A percentile compares a stretch with the other conserved stretches of the same genome.
Conservation (phyloP, 2,113 vertebrate genomes). For the Odocoileus virginianus region DNA sequence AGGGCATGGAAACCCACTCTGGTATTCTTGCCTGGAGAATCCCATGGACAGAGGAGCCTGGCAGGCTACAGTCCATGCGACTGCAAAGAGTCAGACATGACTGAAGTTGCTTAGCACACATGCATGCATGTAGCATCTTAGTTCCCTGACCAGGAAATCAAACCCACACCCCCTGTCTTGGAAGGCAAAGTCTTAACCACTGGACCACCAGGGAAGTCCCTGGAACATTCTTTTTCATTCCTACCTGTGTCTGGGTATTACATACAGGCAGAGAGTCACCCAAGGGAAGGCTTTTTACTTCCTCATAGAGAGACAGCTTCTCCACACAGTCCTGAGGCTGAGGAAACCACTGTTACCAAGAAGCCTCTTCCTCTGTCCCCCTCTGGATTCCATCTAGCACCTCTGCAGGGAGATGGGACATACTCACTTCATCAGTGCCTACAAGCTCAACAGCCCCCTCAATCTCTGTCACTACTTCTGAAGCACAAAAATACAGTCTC, state of each 20-base stretch:
- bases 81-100: background rate
- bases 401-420: no score
- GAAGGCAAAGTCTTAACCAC: background rate
- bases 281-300: background rate
- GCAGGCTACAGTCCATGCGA: background rate
- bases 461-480: background rate
- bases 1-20: background rate
- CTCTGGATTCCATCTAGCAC: background rate
- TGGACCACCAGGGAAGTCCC: background rate
- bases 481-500: background rate
- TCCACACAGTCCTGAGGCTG: background rate
- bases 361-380: background rate
- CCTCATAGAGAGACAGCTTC: background rate
- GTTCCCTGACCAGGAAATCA: background rate
- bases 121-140: background rate
- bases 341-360: background rate
- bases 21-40: background rate
- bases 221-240: background rate
- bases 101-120: background rate
- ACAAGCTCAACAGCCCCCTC: background rate
- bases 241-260: background rate
- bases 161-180: background rate
- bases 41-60: background rate
- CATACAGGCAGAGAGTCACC: background rate
- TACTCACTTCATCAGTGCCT: background rate